Conservation (phyloP, 1,140 invertebrate species). For the Nebria ingens region DNA sequence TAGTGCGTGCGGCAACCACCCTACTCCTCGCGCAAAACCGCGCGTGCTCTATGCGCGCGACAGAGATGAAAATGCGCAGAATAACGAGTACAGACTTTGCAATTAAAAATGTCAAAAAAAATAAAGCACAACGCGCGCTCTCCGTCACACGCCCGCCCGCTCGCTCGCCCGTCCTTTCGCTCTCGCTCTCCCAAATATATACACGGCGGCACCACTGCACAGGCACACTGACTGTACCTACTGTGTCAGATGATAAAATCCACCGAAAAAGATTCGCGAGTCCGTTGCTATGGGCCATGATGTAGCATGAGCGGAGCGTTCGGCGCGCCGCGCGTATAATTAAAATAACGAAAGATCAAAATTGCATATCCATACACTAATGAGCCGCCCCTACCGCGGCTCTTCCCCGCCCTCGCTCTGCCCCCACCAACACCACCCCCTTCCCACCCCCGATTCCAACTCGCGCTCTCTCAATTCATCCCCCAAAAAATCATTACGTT, state of each 20-base stretch:
- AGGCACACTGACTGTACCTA: not conserved
- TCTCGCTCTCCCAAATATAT: conserved; percentile 7
- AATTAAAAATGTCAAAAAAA: conserved; percentile 38
- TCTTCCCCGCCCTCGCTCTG: not conserved
- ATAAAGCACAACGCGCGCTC: conserved; percentile 11
- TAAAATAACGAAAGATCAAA: conserved; percentile 3
- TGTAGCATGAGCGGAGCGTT: no score
- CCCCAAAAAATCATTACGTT: conserved; percentile 37
- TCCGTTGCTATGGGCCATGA: not conserved
- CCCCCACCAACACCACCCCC: conserved; percentile 18
- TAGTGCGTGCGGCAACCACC: conserved; percentile 32
- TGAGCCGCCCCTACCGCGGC: not conserved
- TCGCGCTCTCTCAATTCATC: conserved; percentile 18
- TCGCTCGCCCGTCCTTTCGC: conserved; percentile 11
- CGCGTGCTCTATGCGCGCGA: not conserved
- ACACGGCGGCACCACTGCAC: not conserved
- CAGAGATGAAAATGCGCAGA: conserved; percentile 36
- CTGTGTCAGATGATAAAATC: no score
- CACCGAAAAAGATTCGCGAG: no score
- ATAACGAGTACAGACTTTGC: conserved; percentile 36
- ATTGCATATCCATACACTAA: conserved; percentile 8
- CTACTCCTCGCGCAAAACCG: conserved; percentile 23
- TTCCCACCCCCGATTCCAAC: conserved; percentile 12
- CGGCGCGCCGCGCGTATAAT: not conserved
- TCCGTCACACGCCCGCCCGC: conserved; percentile 10